A percentile compares a stretch with the other conserved stretches of the same genome.
Conservation (phyloP, 2,797 vertebrate genomes). For the Euphonia xanthogaster region DNA sequence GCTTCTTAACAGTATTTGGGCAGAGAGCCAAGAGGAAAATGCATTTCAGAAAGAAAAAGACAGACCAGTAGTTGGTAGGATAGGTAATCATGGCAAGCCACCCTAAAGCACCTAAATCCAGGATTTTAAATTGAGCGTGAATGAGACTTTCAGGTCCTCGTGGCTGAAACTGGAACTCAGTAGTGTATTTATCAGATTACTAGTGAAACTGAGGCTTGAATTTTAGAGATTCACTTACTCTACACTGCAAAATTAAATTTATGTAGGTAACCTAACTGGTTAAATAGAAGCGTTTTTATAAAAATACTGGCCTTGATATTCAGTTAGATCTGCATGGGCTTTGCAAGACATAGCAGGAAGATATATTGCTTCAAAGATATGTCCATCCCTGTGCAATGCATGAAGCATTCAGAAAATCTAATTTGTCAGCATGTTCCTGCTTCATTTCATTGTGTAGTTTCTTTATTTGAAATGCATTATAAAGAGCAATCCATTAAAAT, state of each 20-base stretch:
- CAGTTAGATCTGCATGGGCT: background rate
- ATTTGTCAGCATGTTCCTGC: background rate
- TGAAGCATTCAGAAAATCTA: background rate
- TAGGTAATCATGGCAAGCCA: conserved; percentile 52
- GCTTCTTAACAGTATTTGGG: conserved; percentile 65
- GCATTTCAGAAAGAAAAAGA: conserved; percentile 61
- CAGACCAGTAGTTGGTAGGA: conserved; percentile 3
- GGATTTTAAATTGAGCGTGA: background rate
- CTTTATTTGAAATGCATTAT: background rate
- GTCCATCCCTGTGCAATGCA: background rate
- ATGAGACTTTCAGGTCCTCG: background rate
- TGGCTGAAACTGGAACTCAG: background rate
- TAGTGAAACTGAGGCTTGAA: background rate
- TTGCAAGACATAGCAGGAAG: background rate
- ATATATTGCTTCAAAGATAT: background rate
- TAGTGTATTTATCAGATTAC: background rate
- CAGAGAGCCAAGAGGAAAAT: conserved; percentile 69
- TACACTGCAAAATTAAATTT: background rate
- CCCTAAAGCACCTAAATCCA: conserved; percentile 28
- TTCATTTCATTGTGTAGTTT: background rate
- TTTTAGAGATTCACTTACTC: background rate
- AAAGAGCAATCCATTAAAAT: background rate
- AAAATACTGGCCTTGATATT: background rate
- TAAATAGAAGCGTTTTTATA: background rate
- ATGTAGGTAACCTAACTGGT: background rate